Evolutionary conservation across 1,140 invertebrate species (phyloP), one percentile per base, ranked within the genome.

Genomic region (Trissolcus basalis): DNA sequence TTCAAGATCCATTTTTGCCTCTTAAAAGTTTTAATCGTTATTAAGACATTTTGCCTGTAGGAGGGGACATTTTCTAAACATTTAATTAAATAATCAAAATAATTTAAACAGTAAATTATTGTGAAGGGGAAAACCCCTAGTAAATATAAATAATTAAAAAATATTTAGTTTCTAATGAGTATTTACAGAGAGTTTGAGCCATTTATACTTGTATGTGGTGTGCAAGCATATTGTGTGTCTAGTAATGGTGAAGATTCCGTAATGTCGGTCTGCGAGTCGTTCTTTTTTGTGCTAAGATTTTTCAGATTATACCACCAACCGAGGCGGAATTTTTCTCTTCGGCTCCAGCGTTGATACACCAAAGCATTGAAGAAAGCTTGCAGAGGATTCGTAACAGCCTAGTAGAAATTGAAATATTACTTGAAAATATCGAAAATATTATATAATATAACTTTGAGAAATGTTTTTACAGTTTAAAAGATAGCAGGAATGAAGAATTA

Each of bases 351-450:
- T 65, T 93, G 89, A 79, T 96, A 95, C 0, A 96, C 93, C 13
- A 95, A 79, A 19, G 91, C 91, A 84, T 96, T 95, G 14, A 95
- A 90, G 53, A 95, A 90, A 11, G 94, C 94, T 89, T 96, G 94
- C 59, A 96, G 89, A 12, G 94, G 94, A 88, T 96, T 95, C 56
- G 93, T 89, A 14, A 94, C 89, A 12, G 94, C 94, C 94, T 95
- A 61, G 49, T 44, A 58, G 9, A 3, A 3, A 9, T 11, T 11
- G 9, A 39, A n/a, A 39, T 35, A 39, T 39, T 4, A 39, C 1
- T 9, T 35, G 33, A 35, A 35, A 35, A 5, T 35, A 6, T 10
- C 10, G 5, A 35, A 35, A 35, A 35, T n/a, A n/a, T n/a, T n/a
- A n/a, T n/a, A n/a, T n/a, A n/a, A n/a, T n/a, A n/a, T n/a, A n/a